A percentile compares a stretch with the other conserved stretches of the same genome.
Conservation (phyloP, 1,140 invertebrate species). For the Brachionus asplanchnoidis region DNA sequence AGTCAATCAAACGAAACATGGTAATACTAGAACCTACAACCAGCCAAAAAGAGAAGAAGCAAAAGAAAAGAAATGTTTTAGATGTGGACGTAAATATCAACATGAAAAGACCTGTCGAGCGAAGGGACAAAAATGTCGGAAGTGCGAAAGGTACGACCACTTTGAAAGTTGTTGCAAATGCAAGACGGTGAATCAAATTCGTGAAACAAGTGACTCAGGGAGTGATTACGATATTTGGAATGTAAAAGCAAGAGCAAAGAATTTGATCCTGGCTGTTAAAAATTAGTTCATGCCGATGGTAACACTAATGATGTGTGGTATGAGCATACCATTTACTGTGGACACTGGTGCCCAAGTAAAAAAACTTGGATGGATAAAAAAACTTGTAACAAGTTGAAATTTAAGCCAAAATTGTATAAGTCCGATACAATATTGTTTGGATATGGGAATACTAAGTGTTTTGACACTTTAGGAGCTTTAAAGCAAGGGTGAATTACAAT, state of each 20-base stretch:
- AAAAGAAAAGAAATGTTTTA: background rate
- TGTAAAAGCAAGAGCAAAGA: background rate
- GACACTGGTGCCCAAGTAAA: background rate
- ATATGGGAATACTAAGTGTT: background rate
- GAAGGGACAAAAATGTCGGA: background rate
- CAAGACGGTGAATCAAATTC: background rate
- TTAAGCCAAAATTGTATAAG: background rate
- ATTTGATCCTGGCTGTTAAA: background rate
- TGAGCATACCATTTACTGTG: background rate
- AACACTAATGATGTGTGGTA: background rate
- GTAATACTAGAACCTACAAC: background rate
- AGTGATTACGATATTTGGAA: background rate
- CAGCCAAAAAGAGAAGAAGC: background rate
- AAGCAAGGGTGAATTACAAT: background rate
- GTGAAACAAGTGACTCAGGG: background rate
- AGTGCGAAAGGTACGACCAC: background rate
- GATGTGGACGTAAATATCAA: background rate
- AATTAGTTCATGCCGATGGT: background rate
- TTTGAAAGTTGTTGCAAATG: background rate
- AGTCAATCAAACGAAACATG: background rate
- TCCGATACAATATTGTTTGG: background rate
- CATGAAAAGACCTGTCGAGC: background rate
- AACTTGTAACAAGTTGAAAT: background rate
- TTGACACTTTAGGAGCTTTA: background rate
- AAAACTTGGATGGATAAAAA: background rate